Evolutionary conservation across 2,797 vertebrate genomes (phyloP), one percentile per base, ranked within the genome.

Genomic region (Myotis daubentonii): DNA sequence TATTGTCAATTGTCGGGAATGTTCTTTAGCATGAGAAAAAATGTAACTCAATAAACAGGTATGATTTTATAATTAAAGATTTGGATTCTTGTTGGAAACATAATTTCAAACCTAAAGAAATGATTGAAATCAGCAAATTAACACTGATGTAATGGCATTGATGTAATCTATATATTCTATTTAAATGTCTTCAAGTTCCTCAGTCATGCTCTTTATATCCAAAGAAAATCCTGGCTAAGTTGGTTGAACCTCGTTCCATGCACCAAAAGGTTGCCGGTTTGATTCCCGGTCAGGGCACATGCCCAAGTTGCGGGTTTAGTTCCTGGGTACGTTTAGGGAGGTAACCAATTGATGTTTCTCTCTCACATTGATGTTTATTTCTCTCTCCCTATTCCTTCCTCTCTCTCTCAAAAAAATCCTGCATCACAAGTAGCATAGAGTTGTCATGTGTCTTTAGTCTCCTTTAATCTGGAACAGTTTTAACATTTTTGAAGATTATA

Each of bases 1-100:
- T 15, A 75, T 95, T 95, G 47, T 94, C 65, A 93, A 20, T 93
- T 96, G 49, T 89, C 91, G 65, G 83, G 47, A 84, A 36, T 96
- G 60, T 93, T 94, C 49, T 92, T 88, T 94, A 84, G 53, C 28
- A 80, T 68, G 53, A 92, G 38, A 47, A 89, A 76, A 94, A 94
- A 82, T 72, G 2, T 75, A 86, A 86, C 84, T 82, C 38, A 95
- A 11, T 71, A 94, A 92, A 74, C 72, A 95, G 41, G 47, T 81
- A 47, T n/a, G 20, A 76, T 79, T 87, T 44, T 90, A 25, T 87
- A 87, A 94, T 75, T 71, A 86, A 93, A 95, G 44, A 82, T 55
- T 94, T 89, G 20, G 23, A 74, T 87, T 80, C 55, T 92, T 94
- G 51, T 41, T 44, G 75, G 70, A 93, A 88, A 57, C 49, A 1